Conservation (phyloP, 2,797 vertebrate genomes). For the Loriculus beryllinus region DNA sequence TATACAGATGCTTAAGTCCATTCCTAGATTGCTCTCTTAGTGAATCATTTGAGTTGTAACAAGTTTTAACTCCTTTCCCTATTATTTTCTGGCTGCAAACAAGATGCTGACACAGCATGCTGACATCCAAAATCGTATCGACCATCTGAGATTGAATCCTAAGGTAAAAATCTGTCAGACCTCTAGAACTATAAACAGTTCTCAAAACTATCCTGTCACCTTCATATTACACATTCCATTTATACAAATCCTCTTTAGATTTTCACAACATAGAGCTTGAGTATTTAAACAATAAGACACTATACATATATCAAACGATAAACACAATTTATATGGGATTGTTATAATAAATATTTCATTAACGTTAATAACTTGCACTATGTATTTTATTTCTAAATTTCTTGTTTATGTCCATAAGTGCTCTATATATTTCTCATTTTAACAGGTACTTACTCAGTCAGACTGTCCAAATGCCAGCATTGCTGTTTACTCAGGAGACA, state of each 20-base stretch:
- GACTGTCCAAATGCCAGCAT: not conserved
- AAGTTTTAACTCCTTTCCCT: not conserved
- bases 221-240: not conserved
- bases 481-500: not conserved
- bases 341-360: not conserved
- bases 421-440: not conserved
- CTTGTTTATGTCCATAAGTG: not conserved
- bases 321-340: not conserved
- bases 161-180: constrained; percentile 21
- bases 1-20: not conserved
- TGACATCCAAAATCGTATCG: not conserved
- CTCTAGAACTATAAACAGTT: not conserved
- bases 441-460: constrained; percentile 31
- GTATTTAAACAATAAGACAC: not conserved
- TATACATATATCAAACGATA: not conserved
- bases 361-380: not conserved
- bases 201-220: not conserved
- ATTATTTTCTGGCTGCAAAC: not conserved
- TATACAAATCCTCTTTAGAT: not conserved
- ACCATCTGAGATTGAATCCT: not conserved
- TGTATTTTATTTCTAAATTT: not conserved
- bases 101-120: constrained; percentile 8
- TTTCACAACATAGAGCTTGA: not conserved
- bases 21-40: not conserved
- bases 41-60: not conserved